Percentiles rank a stretch among this genome's conserved stretches.
Evolutionary conservation across 2,888 invertebrate genomes (phyloP).

Genomic region (Zhengitettix transpicula): DNA sequence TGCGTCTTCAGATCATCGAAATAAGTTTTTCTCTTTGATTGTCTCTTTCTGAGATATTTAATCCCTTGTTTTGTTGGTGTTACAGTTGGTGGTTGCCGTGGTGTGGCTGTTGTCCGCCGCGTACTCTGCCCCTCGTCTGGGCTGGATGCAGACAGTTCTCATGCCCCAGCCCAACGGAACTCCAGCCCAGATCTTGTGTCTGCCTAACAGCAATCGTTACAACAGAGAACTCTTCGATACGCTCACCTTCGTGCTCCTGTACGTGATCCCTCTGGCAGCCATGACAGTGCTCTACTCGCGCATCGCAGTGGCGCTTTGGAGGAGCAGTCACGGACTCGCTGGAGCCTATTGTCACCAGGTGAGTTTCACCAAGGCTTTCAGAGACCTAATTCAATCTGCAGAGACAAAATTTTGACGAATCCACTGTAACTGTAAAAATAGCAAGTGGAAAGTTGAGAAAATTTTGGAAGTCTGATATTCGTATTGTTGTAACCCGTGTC

Average conservation of each 20-base stretch:
- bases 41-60: no score
- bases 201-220: constrained; percentile 56
- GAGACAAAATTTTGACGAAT: no score
- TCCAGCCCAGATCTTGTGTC: constrained; percentile 34
- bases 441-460: no score
- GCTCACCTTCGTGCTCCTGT: constrained; percentile 67
- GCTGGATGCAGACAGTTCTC: constrained; percentile 55
- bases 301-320: constrained; percentile 71
- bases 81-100: constrained; percentile 52
- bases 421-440: no score
- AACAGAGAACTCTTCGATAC: constrained; percentile 63
- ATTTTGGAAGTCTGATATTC: no score
- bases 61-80: constrained; percentile 17
- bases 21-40: no score
- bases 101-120: constrained; percentile 72
- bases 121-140: constrained; percentile 69
- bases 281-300: constrained; percentile 65
- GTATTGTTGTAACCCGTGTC: no score
- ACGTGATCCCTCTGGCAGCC: constrained; percentile 61
- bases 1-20: no score
- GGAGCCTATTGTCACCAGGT: neutral
- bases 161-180: constrained; percentile 40
- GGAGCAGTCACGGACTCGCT: constrained; percentile 17
- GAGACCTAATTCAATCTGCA: no score
- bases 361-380: no score